Conservation (phyloP, 2,888 invertebrate genomes). For the Andrena fulva region DNA sequence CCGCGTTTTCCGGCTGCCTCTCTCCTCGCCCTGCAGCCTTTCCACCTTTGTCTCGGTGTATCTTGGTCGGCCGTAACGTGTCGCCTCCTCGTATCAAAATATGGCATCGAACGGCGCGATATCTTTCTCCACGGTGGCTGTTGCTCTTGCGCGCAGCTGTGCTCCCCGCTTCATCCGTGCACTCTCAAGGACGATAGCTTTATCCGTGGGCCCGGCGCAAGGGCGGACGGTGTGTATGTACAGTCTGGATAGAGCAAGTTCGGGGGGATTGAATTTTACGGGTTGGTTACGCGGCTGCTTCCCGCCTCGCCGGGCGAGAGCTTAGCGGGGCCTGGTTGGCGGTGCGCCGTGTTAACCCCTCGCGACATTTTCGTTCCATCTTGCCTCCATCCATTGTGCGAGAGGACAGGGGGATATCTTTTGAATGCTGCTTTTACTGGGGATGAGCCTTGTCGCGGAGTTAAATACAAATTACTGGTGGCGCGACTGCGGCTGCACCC, state of each 20-base stretch:
- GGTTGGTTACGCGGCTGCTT: slow-evolving; percentile 31
- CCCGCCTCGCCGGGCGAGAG: not conserved
- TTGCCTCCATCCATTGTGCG: not conserved
- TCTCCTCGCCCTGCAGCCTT: not conserved
- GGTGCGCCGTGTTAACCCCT: too few relatives aligned
- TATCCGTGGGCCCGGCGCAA: not conserved
- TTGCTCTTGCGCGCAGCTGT: not conserved
- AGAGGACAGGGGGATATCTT: not conserved
- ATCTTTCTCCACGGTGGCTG: slow-evolving; percentile 24
- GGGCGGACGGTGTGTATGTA: not conserved
- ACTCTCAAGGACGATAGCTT: not conserved
- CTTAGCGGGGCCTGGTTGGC: not conserved
- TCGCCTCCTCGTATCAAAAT: slow-evolving; percentile 75
- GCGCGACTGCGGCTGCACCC: not conserved
- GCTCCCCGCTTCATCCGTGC: not conserved
- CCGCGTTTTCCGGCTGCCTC: slow-evolving; percentile 7
- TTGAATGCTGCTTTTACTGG: not conserved
- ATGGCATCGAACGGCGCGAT: slow-evolving; percentile 65
- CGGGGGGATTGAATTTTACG: slow-evolving; percentile 69
- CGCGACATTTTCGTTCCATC: too few relatives aligned
- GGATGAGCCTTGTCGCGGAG: slow-evolving; percentile 1
- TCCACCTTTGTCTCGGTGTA: slow-evolving; percentile 25
- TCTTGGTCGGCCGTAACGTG: slow-evolving; percentile 58
- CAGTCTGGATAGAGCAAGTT: slow-evolving; percentile 17
- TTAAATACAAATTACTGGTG: slow-evolving; percentile 35